A percentile compares a stretch with the other conserved stretches of the same genome.
These are phyloP conservation scores for Chaetops frenatus DNA, from an alignment of 2,113 vertebrate genomes.

Conservation along the genomic window DNA sequence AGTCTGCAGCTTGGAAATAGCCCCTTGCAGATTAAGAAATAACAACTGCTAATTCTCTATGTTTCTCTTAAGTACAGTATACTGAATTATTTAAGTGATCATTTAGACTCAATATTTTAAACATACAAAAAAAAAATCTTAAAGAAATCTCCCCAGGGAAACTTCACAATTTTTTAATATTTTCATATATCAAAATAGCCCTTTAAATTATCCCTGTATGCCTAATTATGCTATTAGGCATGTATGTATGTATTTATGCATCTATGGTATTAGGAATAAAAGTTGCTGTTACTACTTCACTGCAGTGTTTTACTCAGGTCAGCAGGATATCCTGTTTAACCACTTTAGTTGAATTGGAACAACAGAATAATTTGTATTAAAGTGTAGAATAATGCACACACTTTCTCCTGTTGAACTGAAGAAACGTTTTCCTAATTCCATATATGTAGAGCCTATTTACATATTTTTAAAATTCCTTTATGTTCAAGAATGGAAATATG, in stretches of 20 bases:
- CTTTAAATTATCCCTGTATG: neutral
- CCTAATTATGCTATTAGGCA: neutral
- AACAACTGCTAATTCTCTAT: neutral
- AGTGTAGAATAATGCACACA: neutral
- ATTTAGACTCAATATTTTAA: neutral
- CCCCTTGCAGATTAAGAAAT: neutral
- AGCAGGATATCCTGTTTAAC: neutral
- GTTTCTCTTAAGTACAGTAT: neutral
- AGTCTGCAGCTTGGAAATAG: neutral
- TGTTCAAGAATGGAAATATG: neutral
- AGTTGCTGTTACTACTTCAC: neutral
- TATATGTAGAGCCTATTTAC: neutral
- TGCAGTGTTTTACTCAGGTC: neutral
- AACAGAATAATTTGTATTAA: neutral
- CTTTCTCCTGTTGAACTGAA: neutral
- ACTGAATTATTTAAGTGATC: neutral
- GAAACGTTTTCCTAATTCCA: neutral
- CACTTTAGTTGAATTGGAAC: neutral
- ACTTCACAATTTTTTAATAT: neutral
- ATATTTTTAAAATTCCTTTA: neutral
- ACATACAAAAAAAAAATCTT: neutral
- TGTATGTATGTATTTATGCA: neutral
- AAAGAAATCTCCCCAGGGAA: neutral
- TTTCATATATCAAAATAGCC: neutral
- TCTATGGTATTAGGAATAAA: neutral